Percentiles rank a stretch among this genome's conserved stretches.
These are phyloP conservation scores for Volucella bombylans DNA, from an alignment of 2,888 invertebrate genomes.

Conservation along the genomic window DNA sequence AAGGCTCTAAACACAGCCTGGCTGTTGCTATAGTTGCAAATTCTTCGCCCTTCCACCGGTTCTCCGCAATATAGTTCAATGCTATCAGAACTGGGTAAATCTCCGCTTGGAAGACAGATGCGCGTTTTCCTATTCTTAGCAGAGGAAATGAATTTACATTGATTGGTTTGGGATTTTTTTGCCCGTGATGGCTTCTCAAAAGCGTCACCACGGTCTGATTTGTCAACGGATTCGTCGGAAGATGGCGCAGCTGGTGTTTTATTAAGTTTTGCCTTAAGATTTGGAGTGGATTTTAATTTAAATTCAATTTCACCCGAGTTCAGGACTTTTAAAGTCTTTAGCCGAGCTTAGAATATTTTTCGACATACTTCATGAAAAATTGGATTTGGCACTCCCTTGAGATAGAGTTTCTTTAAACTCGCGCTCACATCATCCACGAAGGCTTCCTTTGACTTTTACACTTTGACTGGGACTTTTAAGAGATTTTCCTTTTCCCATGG, in stretches of 20 bases:
- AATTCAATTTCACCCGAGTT: constrained; percentile 84
- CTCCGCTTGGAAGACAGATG: too few species aligned
- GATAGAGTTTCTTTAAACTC: constrained; percentile 78
- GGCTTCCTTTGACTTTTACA: constrained; percentile 87
- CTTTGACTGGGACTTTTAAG: constrained; percentile 85
- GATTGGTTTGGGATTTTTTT: constrained; percentile 13
- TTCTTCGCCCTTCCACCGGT: too few species aligned
- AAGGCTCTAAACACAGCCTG: too few species aligned
- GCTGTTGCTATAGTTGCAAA: too few species aligned
- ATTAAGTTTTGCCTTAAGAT: constrained; percentile 40
- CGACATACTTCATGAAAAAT: constrained; percentile 87
- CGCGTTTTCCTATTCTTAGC: too few species aligned
- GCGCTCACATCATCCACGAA: constrained; percentile 84
- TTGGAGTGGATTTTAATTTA: constrained; percentile 72
- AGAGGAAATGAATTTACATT: constrained; percentile 9
- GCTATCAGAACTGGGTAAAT: too few species aligned
- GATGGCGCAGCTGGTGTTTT: constrained; percentile 12
- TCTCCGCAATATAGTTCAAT: too few species aligned
- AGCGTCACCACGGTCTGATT: constrained; percentile 39
- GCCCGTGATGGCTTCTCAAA: constrained; percentile 49
- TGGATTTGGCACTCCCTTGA: constrained; percentile 83
- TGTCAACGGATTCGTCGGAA: constrained; percentile 7
- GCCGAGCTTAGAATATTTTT: constrained; percentile 86
- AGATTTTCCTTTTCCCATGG: constrained; percentile 90
- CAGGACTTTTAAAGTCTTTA: constrained; percentile 85